Percentiles rank a stretch among this genome's conserved stretches.
Evolutionary conservation across 2,888 invertebrate genomes (phyloP).

Genomic region (Blastobasis adustella): DNA sequence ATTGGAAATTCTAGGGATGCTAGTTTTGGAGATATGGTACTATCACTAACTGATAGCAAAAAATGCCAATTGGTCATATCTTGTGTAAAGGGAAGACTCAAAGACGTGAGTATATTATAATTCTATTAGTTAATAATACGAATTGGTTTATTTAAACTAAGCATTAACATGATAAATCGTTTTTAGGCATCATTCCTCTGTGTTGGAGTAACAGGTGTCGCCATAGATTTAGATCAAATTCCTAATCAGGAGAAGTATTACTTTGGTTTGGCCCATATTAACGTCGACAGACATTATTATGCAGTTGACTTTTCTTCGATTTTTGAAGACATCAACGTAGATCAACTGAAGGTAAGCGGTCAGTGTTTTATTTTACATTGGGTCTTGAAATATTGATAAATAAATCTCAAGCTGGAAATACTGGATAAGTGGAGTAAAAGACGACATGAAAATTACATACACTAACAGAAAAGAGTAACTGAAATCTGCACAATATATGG

Average conservation of each 20-base stretch:
- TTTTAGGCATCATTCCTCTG: conserved; percentile 20
- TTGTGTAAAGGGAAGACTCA: conserved; percentile 30
- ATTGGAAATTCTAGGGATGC: conserved; percentile 44
- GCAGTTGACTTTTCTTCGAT: conserved; percentile 23
- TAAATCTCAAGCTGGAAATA: neutral
- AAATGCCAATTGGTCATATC: conserved; percentile 37
- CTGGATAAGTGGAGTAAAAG: neutral
- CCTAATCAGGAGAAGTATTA: conserved; percentile 19
- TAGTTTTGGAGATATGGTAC: conserved; percentile 38
- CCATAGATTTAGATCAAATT: conserved; percentile 21
- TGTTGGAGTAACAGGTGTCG: conserved; percentile 8
- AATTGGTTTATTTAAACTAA: neutral
- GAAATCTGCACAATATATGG: too few species aligned
- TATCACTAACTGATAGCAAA: conserved; percentile 23
- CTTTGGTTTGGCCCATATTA: conserved; percentile 25
- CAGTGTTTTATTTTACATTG: neutral
- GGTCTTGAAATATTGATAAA: neutral
- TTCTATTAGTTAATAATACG: too few species aligned
- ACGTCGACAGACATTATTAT: conserved; percentile 16
- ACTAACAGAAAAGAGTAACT: neutral
- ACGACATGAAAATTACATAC: neutral
- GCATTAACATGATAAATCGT: neutral
- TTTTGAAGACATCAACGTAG: conserved; percentile 11
- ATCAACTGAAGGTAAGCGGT: conserved; percentile 9
- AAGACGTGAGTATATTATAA: conserved; percentile 30